Percentiles rank a stretch among this genome's conserved stretches.
These are phyloP conservation scores for Argya squamiceps DNA, from an alignment of 2,797 vertebrate genomes.

Conservation along the genomic window DNA sequence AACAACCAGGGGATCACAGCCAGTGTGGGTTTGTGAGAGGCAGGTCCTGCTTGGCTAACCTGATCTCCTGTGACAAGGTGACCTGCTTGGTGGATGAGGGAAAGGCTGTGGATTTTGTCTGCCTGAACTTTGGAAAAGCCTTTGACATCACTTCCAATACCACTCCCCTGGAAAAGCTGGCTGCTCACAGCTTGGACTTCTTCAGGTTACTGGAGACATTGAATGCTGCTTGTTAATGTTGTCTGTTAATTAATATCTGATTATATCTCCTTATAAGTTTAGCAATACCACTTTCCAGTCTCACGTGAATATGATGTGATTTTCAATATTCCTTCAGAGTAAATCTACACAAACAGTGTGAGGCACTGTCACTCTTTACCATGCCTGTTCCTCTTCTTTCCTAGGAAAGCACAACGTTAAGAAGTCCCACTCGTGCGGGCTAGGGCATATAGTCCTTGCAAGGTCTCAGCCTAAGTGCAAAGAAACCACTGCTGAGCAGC, in stretches of 20 bases:
- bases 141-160: background rate
- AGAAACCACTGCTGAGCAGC: rapidly evolving
- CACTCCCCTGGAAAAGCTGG: background rate
- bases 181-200: background rate
- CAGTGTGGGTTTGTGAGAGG: background rate
- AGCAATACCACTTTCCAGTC: background rate
- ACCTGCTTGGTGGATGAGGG: background rate
- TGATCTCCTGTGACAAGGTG: background rate
- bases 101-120: background rate
- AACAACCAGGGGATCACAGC: background rate
- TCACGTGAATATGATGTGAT: background rate
- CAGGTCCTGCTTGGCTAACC: background rate
- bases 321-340: background rate
- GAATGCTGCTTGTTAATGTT: background rate
- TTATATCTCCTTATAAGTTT: background rate
- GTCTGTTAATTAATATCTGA: background rate
- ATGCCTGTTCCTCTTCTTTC: background rate
- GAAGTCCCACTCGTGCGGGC: background rate
- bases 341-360: background rate
- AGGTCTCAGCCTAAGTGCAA: background rate
- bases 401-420: background rate
- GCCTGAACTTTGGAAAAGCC: background rate
- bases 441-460: background rate
- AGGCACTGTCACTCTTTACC: background rate
- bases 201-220: background rate